Percentiles rank a stretch among this genome's conserved stretches.
Conservation (phyloP, 2,113 vertebrate genomes). For the Calyptomena viridis region DNA sequence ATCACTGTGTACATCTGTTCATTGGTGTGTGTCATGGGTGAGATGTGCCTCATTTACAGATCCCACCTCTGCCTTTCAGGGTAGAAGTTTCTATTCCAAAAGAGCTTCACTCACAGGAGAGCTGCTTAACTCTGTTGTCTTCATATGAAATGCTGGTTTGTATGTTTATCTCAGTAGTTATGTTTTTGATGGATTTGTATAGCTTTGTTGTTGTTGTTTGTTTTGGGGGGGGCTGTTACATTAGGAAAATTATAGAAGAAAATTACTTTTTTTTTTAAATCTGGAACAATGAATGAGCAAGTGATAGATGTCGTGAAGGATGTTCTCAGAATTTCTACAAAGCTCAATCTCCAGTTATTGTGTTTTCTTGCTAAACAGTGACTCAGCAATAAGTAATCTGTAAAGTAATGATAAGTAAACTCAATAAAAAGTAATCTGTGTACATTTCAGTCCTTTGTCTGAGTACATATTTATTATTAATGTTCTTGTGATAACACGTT, state of each 20-base stretch:
- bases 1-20: background rate
- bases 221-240: background rate
- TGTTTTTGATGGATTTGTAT: background rate
- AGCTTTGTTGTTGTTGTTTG: background rate
- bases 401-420: background rate
- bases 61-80: background rate
- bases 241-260: background rate
- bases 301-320: rapidly evolving
- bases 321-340: background rate
- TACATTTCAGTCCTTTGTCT: background rate
- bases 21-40: background rate
- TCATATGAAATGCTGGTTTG: background rate
- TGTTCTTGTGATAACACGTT: background rate
- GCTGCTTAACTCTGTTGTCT: background rate
- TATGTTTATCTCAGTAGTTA: background rate
- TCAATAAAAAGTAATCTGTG: background rate
- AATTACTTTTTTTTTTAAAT: background rate
- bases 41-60: background rate
- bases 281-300: background rate
- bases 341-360: background rate
- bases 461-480: background rate
- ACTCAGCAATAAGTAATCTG: background rate
- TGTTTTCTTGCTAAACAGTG: background rate
- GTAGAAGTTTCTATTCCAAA: background rate
- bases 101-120: background rate